A percentile compares a stretch with the other conserved stretches of the same genome.
Conservation (phyloP, 2,888 invertebrate genomes). For the Heliconius aoede region DNA sequence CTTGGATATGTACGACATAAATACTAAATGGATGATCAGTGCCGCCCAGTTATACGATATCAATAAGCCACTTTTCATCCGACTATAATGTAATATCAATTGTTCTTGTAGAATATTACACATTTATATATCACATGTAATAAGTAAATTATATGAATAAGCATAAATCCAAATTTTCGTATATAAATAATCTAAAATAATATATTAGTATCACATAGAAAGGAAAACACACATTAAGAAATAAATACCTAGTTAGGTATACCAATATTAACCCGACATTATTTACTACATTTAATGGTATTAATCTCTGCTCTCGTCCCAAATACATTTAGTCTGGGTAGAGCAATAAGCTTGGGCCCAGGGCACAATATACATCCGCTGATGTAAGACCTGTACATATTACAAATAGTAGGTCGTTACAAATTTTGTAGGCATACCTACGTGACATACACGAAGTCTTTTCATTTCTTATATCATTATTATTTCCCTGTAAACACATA, state of each 20-base stretch:
- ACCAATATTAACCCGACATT: background rate
- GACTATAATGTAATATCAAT: background rate
- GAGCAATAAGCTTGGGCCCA: background rate
- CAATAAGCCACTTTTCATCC: background rate
- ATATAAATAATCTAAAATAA: slow-evolving; percentile 2
- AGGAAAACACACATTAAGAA: slow-evolving; percentile 6
- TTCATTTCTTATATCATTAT: slow-evolving; percentile 9
- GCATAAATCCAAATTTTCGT: background rate
- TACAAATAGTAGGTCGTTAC: background rate
- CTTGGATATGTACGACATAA: slow-evolving; percentile 1
- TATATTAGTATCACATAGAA: slow-evolving; percentile 8
- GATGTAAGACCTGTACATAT: background rate
- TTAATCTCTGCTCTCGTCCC: background rate
- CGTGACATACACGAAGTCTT: slow-evolving; percentile 2
- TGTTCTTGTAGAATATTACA: background rate
- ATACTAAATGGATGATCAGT: background rate
- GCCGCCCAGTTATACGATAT: background rate
- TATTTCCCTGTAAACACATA: slow-evolving; percentile 13
- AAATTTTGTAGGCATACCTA: background rate
- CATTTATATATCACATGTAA: background rate
- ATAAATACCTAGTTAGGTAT: background rate
- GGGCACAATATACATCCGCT: background rate
- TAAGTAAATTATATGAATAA: slow-evolving; percentile 4
- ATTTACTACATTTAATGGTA: background rate
- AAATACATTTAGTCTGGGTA: background rate